Evolutionary conservation across 2,888 invertebrate genomes (phyloP).

Genomic region (Eugnorisma glareosa): DNA sequence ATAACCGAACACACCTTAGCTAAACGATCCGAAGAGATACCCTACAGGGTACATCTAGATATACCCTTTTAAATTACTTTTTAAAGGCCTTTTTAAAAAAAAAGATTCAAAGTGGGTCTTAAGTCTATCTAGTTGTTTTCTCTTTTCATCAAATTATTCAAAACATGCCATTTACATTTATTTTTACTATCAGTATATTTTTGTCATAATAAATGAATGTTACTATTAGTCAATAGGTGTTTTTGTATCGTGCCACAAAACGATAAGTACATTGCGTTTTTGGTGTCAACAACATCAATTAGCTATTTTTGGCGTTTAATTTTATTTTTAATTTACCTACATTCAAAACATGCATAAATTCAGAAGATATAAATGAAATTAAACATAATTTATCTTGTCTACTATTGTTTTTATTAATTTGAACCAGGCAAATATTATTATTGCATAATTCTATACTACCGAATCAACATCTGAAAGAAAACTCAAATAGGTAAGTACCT

Average conservation of each 20-base stretch:
- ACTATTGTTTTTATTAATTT: neutral
- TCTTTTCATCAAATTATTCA: conserved; percentile 5
- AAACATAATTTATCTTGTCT: neutral
- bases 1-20: neutral
- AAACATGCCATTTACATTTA: neutral
- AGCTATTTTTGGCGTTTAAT: neutral
- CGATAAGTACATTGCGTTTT: conserved; percentile 6
- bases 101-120: neutral
- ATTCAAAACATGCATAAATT: neutral
- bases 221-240: conserved; percentile 9
- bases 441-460: neutral
- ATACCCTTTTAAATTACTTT: neutral
- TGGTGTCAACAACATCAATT: neutral
- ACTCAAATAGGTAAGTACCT: neutral
- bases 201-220: conserved; percentile 2
- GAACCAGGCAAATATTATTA: neutral
- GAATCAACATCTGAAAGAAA: neutral
- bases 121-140: neutral
- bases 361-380: neutral
- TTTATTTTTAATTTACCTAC: too few species aligned
- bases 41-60: too few species aligned
- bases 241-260: neutral
- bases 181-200: conserved; percentile 2
- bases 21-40: too few species aligned
- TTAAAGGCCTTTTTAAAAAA: neutral